Percentiles rank a stretch among this genome's conserved stretches.
These are phyloP conservation scores for Darevskia nairensis DNA, from an alignment of 2,797 vertebrate genomes.

Conservation along the genomic window DNA sequence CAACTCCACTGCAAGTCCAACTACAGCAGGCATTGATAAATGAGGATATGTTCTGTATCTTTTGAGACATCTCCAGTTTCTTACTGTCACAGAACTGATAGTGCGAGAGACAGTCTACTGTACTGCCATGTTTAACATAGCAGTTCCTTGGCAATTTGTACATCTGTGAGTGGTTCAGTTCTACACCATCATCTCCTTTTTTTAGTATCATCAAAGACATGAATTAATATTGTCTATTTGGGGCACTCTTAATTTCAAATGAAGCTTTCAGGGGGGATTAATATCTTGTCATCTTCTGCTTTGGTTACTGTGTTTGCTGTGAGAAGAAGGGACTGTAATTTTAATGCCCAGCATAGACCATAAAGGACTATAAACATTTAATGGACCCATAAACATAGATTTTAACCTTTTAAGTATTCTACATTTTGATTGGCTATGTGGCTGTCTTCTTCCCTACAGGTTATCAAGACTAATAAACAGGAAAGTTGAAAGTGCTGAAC, in stretches of 20 bases:
- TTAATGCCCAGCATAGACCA: conserved; percentile 59
- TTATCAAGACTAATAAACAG: conserved; percentile 46
- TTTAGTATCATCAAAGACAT: conserved; percentile 1
- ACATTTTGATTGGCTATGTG: conserved; percentile 51
- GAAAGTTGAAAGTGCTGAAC: conserved; percentile 48
- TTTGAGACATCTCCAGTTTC: not conserved
- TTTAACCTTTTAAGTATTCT: conserved; percentile 75
- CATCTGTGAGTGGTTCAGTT: not conserved
- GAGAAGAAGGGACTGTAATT: conserved; percentile 59
- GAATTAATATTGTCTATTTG: conserved; percentile 1
- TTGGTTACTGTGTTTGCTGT: conserved; percentile 65
- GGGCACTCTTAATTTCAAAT: not conserved
- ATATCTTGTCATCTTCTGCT: conserved; percentile 35
- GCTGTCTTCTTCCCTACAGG: conserved; percentile 48
- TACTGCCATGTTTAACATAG: not conserved
- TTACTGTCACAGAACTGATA: accelerated
- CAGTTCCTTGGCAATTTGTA: not conserved
- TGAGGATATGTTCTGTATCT: not conserved
- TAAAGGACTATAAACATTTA: conserved; percentile 73
- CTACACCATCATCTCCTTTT: conserved; percentile 31
- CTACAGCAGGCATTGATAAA: not conserved
- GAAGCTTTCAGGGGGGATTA: conserved; percentile 36
- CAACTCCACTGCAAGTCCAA: not conserved
- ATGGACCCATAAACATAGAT: conserved; percentile 71
- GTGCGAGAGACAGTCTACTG: accelerated